Conservation (phyloP, 2,113 vertebrate species). For the Entelurus aequoreus region DNA sequence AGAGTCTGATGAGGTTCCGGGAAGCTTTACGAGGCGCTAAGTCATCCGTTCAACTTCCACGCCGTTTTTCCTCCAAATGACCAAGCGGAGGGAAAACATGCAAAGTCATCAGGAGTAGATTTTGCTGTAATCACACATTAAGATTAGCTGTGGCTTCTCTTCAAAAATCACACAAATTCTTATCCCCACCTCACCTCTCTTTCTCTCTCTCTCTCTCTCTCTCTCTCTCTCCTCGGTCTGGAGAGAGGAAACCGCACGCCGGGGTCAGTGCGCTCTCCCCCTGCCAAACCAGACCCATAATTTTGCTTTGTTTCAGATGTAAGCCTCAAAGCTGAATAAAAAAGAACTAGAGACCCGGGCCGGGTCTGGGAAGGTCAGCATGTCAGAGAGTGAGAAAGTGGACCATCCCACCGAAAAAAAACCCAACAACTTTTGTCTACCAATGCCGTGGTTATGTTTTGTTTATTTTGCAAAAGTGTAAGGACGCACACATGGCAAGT, state of each 20-base stretch:
- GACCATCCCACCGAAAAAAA: constrained; percentile 31
- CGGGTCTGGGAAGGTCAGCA: constrained; percentile 66
- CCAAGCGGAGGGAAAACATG: constrained; percentile 32
- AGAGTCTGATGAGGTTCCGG: constrained; percentile 14
- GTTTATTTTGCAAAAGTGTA: constrained; percentile 13
- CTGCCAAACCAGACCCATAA: constrained; percentile 78
- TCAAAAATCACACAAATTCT: constrained; percentile 73
- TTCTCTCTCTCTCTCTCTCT: too few relatives aligned
- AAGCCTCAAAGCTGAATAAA: constrained; percentile 69
- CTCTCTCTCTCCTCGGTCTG: constrained; percentile 61
- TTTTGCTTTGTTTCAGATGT: constrained; percentile 79
- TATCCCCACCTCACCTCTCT: constrained; percentile 65
- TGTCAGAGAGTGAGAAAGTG: constrained; percentile 26
- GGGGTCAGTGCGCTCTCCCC: constrained; percentile 69
- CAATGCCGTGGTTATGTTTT: background rate
- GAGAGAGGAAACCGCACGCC: constrained; percentile 68
- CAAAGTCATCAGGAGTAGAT: constrained; percentile 46
- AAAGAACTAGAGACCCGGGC: constrained; percentile 54
- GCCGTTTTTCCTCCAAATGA: constrained; percentile 8
- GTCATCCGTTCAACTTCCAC: constrained; percentile 29
- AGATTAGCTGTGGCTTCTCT: constrained; percentile 72
- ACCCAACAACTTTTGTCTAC: too few relatives aligned
- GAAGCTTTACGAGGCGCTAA: constrained; percentile 62
- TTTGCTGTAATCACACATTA: constrained; percentile 66
- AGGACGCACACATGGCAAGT: background rate